Conservation (phyloP, 2,888 invertebrate species). For the Eupithecia centaureata region DNA sequence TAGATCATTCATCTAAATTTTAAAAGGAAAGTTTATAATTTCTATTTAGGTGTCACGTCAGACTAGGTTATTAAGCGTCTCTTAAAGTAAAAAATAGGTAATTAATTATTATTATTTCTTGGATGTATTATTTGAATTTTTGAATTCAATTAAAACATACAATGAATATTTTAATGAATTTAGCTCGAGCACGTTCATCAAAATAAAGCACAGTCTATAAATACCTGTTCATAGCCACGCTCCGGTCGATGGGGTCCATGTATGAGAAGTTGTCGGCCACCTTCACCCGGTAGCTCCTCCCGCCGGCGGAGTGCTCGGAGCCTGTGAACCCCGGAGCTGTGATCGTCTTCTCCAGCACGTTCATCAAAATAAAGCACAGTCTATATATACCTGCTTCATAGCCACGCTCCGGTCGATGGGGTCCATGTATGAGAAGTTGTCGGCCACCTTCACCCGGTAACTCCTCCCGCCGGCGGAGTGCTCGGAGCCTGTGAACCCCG, state of each 20-base stretch:
- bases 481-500: conserved; percentile 85
- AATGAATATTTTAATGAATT: no score
- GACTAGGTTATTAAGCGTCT: no score
- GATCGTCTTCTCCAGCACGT: no score
- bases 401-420: conserved; percentile 96
- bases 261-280: conserved; percentile 97
- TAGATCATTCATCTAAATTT: no score
- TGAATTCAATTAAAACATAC: no score
- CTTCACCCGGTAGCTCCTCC: conserved; percentile 90
- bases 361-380: no score
- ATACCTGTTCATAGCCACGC: conserved; percentile 94
- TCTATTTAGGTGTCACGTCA: no score
- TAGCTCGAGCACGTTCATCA: no score
- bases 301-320: conserved; percentile 80
- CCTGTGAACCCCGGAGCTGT: conserved; percentile 86
- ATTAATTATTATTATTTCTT: no score
- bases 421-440: conserved; percentile 98
- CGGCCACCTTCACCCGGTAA: conserved; percentile 91
- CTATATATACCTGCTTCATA: conserved; percentile 88
- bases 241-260: conserved; percentile 97
- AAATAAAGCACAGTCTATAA: background rate
- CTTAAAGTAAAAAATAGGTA: no score
- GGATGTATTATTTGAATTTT: no score
- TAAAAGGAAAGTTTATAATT: no score
- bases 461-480: conserved; percentile 85